phyloP scores from a whole-genome alignment of 2,888 invertebrate species.

The Trachelus tabidus region DNA sequence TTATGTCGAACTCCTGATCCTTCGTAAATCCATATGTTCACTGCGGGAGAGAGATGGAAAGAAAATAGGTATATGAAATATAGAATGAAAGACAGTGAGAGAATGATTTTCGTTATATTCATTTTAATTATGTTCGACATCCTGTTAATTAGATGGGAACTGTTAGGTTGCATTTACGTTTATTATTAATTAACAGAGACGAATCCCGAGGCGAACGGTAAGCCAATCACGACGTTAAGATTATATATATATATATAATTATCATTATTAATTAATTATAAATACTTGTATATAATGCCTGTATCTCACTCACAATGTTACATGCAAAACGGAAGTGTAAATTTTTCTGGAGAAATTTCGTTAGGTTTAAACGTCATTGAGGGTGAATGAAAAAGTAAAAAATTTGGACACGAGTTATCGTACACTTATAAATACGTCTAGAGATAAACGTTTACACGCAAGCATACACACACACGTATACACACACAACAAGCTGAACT shows the following conservation, averaged over 20 bases:
- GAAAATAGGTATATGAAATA: background rate
- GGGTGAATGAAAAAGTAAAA: conserved; percentile 18
- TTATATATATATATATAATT: conserved; percentile 36
- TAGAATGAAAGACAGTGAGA: background rate
- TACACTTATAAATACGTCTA: background rate
- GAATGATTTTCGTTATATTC: conserved; percentile 12
- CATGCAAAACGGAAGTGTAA: conserved; percentile 42
- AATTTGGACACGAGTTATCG: background rate
- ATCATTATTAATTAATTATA: conserved; percentile 31
- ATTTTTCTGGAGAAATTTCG: conserved; percentile 44
- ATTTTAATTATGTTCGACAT: conserved; percentile 35
- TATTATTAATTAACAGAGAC: conserved; percentile 38
- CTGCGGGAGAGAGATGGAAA: too few species aligned
- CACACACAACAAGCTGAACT: conserved; percentile 31
- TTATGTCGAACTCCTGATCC: too few species aligned
- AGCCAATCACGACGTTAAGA: conserved; percentile 25
- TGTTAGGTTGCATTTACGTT: conserved; percentile 51
- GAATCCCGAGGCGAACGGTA: conserved; percentile 19
- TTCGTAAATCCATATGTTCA: too few species aligned
- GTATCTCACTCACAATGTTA: conserved; percentile 60
- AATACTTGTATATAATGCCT: conserved; percentile 59
- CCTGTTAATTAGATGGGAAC: conserved; percentile 31
- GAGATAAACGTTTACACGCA: background rate
- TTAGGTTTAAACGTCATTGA: conserved; percentile 52
- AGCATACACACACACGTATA: background rate